phyloP scores from a whole-genome alignment of 1,140 invertebrate genomes.

The Zaprionus tsacasi region DNA sequence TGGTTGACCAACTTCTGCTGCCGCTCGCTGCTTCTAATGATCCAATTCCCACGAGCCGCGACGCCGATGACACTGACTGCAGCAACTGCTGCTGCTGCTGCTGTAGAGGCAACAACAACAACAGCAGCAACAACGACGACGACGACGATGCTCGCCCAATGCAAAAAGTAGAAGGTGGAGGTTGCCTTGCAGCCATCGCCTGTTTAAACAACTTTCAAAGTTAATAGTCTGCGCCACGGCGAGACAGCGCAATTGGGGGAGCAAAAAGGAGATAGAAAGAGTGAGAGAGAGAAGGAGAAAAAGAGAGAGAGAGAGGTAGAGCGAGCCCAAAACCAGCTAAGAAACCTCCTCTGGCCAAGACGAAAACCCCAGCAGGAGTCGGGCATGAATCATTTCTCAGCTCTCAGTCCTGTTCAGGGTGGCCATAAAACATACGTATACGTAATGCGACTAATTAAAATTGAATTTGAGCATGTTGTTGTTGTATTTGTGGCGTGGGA shows the following conservation, averaged over 20 bases:
- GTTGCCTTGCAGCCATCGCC: conserved; percentile 61
- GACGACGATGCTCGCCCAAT: conserved; percentile 70
- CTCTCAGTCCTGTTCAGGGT: conserved; percentile 3
- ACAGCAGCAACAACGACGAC: conserved; percentile 30
- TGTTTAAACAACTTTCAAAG: conserved; percentile 83
- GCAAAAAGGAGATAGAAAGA: conserved; percentile 16
- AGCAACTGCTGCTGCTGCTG: conserved; percentile 42
- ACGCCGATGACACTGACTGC: conserved; percentile 78
- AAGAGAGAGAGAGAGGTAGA: conserved; percentile 1
- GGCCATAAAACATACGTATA: conserved; percentile 60
- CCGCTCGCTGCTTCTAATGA: conserved; percentile 76
- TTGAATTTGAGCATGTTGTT: conserved; percentile 52
- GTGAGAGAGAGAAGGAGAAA: not conserved
- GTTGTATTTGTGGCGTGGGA: conserved; percentile 36
- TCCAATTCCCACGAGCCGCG: conserved; percentile 80
- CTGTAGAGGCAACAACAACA: conserved; percentile 37
- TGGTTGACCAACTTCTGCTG: conserved; percentile 76
- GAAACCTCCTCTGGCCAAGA: conserved; percentile 38
- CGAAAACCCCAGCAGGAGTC: conserved; percentile 69
- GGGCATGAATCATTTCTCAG: conserved; percentile 76
- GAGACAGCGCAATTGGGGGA: conserved; percentile 65
- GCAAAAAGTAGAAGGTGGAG: conserved; percentile 81
- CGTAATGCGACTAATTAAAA: conserved; percentile 79
- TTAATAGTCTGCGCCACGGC: conserved; percentile 79
- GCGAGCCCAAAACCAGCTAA: conserved; percentile 12